phyloP scores from a whole-genome alignment of 2,113 vertebrate species.

The Dromas ardeola region DNA sequence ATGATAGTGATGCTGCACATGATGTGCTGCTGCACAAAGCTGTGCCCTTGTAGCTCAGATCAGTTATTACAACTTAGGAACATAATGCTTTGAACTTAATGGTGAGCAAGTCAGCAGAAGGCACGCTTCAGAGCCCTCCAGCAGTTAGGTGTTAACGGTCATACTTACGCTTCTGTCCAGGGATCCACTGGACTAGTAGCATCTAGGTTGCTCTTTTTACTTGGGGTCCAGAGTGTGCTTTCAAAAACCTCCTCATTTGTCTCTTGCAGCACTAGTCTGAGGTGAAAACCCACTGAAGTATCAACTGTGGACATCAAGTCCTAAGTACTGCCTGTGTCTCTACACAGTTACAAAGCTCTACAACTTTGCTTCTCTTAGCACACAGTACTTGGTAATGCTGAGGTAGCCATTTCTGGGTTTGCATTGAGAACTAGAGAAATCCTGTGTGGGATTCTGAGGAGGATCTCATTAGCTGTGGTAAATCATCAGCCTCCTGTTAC shows the following conservation, averaged over 20 bases:
- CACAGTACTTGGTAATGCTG: not conserved
- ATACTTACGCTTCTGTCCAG: not conserved
- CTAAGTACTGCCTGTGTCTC: not conserved
- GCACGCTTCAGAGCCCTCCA: not conserved
- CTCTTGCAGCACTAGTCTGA: not conserved
- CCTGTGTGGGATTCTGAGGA: not conserved
- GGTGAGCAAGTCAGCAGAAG: not conserved
- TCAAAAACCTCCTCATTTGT: not conserved
- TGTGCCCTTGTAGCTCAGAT: not conserved
- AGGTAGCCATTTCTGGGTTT: not conserved
- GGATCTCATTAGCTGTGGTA: not conserved
- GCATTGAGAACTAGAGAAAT: not conserved
- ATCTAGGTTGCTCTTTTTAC: not conserved
- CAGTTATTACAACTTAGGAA: not conserved
- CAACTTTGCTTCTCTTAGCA: not conserved
- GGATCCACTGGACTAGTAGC: not conserved
- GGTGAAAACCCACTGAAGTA: not conserved
- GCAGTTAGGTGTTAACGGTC: not conserved
- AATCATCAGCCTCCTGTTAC: not conserved
- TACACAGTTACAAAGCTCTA: not conserved
- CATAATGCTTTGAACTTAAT: not conserved
- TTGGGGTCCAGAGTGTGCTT: not conserved
- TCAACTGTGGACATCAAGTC: not conserved
- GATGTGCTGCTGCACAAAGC: not conserved
- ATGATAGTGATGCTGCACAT: not conserved